Percentiles rank a stretch among this genome's conserved stretches.
phyloP scores from a whole-genome alignment of 2,888 invertebrate genomes.

The Sepioteuthis lessoniana region DNA sequence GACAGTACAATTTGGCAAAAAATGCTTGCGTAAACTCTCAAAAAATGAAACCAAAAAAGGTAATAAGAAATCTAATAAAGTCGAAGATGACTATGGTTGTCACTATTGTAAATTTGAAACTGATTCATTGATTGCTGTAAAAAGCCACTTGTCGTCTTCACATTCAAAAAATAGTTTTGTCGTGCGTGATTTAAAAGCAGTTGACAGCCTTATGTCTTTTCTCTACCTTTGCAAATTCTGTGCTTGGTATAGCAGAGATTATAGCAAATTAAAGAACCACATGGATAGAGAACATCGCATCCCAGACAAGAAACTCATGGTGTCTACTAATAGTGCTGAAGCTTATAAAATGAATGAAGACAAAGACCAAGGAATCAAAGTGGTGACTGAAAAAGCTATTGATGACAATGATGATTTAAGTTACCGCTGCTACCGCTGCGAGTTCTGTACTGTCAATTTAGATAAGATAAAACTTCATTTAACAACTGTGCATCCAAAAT shows the following conservation, averaged over 20 bases:
- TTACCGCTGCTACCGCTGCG: constrained; percentile 44
- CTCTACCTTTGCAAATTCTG: constrained; percentile 62
- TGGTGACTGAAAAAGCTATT: background rate
- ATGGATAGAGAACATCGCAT: constrained; percentile 54
- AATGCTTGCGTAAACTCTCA: constrained; percentile 38
- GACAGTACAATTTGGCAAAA: constrained; percentile 46
- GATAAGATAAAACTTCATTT: constrained; percentile 42
- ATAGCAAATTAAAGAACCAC: constrained; percentile 56
- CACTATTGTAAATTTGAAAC: constrained; percentile 59
- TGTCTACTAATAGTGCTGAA: constrained; percentile 40
- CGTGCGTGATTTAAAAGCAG: constrained; percentile 57
- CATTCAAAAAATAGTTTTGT: constrained; percentile 55
- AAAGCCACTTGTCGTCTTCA: constrained; percentile 60
- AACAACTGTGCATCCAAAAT: constrained; percentile 44
- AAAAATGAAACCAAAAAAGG: constrained; percentile 39
- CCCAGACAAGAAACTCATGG: constrained; percentile 40
- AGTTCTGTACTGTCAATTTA: constrained; percentile 38
- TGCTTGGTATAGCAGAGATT: constrained; percentile 59
- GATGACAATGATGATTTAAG: constrained; percentile 25
- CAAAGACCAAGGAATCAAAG: constrained; percentile 2
- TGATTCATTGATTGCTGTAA: constrained; percentile 59
- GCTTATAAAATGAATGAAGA: constrained; percentile 7
- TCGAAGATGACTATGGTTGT: constrained; percentile 61
- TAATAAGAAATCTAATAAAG: constrained; percentile 50
- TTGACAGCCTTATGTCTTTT: constrained; percentile 53